These are phyloP conservation scores for Melanargia galathea DNA, from an alignment of 2,888 invertebrate genomes.

Conservation along the genomic window DNA sequence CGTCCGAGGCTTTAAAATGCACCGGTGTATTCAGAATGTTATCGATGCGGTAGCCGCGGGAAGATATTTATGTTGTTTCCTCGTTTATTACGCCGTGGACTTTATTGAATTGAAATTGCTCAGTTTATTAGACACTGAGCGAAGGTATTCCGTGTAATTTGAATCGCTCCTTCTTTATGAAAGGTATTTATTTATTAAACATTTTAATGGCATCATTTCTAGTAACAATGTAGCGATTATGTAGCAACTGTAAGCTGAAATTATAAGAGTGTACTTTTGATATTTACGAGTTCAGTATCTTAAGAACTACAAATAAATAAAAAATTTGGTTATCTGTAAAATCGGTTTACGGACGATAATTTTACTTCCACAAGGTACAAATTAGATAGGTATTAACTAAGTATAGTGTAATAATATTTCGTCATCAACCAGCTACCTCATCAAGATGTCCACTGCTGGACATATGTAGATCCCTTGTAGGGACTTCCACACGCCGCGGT, in stretches of 20 bases:
- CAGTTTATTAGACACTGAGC: slow-evolving; percentile 44
- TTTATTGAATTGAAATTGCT: slow-evolving; percentile 47
- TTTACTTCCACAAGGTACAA: no score
- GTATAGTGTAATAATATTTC: no score
- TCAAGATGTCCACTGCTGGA: no score
- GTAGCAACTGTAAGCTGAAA: neutral
- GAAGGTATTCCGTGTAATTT: slow-evolving; percentile 34
- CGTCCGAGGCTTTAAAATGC: slow-evolving; percentile 63
- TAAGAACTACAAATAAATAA: no score
- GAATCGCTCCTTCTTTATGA: slow-evolving; percentile 19
- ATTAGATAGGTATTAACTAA: no score
- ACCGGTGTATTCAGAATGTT: slow-evolving; percentile 51
- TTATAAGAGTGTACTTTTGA: no score
- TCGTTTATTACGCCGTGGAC: slow-evolving; percentile 46
- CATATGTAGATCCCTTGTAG: no score
- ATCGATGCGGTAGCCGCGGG: slow-evolving; percentile 53
- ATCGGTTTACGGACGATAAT: no score
- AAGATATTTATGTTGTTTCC: slow-evolving; percentile 48
- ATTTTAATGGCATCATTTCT: neutral
- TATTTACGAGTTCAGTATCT: no score
- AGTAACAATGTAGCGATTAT: neutral
- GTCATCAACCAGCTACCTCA: no score
- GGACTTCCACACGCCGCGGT: no score
- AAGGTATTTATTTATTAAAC: neutral
- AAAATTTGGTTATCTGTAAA: no score